Conservation (phyloP, 2,888 invertebrate genomes). For the Eledone cirrhosa region DNA sequence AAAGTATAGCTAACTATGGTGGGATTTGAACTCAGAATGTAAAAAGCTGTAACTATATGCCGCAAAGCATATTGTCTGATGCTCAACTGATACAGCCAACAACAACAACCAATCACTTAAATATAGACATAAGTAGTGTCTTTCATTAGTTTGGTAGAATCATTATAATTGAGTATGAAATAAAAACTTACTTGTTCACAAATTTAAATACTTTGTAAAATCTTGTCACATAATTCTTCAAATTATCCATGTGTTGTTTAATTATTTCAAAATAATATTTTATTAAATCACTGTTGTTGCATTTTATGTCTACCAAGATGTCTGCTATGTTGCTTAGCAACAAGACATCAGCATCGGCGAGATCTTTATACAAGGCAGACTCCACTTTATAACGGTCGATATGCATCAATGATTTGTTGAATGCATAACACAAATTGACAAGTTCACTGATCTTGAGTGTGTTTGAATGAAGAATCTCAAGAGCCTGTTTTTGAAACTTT, state of each 20-base stretch:
- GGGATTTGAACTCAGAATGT: no score
- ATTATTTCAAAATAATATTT: slow-evolving; percentile 35
- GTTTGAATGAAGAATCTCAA: slow-evolving; percentile 25
- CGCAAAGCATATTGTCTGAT: no score
- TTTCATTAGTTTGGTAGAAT: slow-evolving; percentile 33
- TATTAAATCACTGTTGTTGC: slow-evolving; percentile 37
- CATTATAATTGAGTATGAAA: slow-evolving; percentile 29
- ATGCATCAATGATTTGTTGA: slow-evolving; percentile 25
- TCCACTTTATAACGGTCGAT: slow-evolving; percentile 28
- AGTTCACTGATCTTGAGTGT: slow-evolving; percentile 32
- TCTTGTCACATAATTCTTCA: slow-evolving; percentile 37
- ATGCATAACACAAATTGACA: slow-evolving; percentile 32
- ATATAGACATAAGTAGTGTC: not conserved
- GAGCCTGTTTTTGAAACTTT: slow-evolving; percentile 29
- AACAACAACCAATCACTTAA: no score
- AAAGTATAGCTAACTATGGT: no score
- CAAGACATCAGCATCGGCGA: slow-evolving; percentile 41
- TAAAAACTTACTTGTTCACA: slow-evolving; percentile 32
- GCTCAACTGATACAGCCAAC: no score
- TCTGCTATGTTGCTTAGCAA: slow-evolving; percentile 43
- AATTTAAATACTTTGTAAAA: slow-evolving; percentile 41
- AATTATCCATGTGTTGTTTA: slow-evolving; percentile 36
- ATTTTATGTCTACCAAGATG: slow-evolving; percentile 33
- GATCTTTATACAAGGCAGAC: slow-evolving; percentile 20
- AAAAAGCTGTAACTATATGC: no score